A percentile compares a stretch with the other conserved stretches of the same genome.
Conservation (phyloP, 1,140 invertebrate genomes). For the Drosophila melanica region DNA sequence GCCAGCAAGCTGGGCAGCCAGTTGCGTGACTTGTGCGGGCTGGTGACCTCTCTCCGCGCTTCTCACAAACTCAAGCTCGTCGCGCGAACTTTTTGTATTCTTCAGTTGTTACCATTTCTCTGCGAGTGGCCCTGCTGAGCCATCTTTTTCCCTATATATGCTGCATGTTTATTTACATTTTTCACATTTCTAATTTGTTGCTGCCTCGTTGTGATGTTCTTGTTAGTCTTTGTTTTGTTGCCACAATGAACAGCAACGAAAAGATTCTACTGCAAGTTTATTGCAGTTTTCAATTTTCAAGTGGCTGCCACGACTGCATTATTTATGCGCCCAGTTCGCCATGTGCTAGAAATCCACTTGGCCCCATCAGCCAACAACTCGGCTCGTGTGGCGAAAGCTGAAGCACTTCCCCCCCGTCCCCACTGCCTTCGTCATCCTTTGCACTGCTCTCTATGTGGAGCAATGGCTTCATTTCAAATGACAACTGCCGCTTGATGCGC, state of each 20-base stretch:
- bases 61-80: conserved; percentile 11
- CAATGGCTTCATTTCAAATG: conserved; percentile 77
- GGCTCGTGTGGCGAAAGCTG: conserved; percentile 58
- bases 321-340: conserved; percentile 72
- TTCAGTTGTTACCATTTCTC: conserved; percentile 28
- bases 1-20: not conserved
- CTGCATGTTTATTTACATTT: conserved; percentile 43
- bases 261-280: conserved; percentile 47
- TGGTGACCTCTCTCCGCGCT: conserved; percentile 35
- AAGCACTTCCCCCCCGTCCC: not conserved
- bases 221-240: conserved; percentile 17
- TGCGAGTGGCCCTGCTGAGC: conserved; percentile 31
- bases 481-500: conserved; percentile 70
- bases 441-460: conserved; percentile 55
- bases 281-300: conserved; percentile 71
- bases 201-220: conserved; percentile 3
- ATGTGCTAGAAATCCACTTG: conserved; percentile 76
- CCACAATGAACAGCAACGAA: not conserved
- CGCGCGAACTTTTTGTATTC: conserved; percentile 6
- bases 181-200: conserved; percentile 46
- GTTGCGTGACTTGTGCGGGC: conserved; percentile 27
- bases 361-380: conserved; percentile 40
- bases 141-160: conserved; percentile 19
- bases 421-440: not conserved
- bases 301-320: conserved; percentile 65